Percentiles rank a stretch among this genome's conserved stretches.
Evolutionary conservation across 2,113 vertebrate species (phyloP).

Genomic region (Phrynosoma blainvillii): DNA sequence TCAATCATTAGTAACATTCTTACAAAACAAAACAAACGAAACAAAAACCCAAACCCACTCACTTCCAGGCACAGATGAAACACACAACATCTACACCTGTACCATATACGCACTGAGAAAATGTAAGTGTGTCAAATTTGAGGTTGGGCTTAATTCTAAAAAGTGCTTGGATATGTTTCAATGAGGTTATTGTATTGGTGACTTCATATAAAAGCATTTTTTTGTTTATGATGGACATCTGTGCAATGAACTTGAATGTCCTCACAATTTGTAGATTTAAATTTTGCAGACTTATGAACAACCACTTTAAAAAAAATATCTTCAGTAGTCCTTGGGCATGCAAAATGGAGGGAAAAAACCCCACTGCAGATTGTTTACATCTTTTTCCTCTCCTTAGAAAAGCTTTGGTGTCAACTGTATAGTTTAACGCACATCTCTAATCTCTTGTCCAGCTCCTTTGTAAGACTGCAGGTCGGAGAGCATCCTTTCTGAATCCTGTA

Average conservation of each 20-base stretch:
- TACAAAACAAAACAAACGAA: too few species aligned
- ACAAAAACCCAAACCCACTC: too few species aligned
- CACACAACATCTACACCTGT: not conserved
- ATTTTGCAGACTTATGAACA: not conserved
- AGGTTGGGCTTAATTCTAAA: not conserved
- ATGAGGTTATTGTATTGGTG: not conserved
- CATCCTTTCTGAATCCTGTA: conserved; percentile 96
- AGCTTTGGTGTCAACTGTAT: conserved; percentile 25
- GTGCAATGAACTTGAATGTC: not conserved
- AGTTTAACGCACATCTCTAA: conserved; percentile 89
- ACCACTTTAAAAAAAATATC: not conserved
- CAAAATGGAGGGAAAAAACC: conserved; percentile 24
- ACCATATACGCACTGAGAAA: too few species aligned
- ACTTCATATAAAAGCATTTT: not conserved
- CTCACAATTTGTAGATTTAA: not conserved
- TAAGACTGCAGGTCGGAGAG: conserved; percentile 93
- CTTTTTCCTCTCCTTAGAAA: conserved; percentile 34
- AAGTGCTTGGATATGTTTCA: not conserved
- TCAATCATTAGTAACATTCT: too few species aligned
- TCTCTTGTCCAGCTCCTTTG: conserved; percentile 97
- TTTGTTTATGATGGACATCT: not conserved
- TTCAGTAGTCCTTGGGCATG: not conserved
- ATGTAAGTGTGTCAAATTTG: too few species aligned
- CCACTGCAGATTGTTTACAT: not conserved
- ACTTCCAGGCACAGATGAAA: not conserved